phyloP scores from a whole-genome alignment of 2,797 vertebrate species.

The Microcaecilia unicolor region DNA sequence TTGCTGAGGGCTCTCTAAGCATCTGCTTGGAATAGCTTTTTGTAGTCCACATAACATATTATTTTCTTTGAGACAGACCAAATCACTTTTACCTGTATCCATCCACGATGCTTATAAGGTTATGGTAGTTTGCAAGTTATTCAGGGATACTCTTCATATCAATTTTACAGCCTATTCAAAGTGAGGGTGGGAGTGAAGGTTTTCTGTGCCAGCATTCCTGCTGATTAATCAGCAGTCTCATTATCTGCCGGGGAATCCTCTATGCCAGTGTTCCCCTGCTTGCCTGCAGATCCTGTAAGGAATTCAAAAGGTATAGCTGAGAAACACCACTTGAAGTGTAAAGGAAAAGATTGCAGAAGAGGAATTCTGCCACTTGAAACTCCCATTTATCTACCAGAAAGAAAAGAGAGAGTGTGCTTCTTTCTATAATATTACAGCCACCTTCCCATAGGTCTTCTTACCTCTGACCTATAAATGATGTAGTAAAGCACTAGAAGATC shows the following conservation, averaged over 20 bases:
- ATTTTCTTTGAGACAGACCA: constrained; percentile 30
- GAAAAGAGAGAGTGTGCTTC: constrained; percentile 11
- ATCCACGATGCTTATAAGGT: constrained; percentile 6
- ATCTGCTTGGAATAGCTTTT: constrained; percentile 16
- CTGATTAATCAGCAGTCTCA: constrained; percentile 42
- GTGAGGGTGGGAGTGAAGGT: constrained; percentile 27
- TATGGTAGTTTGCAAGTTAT: constrained; percentile 19
- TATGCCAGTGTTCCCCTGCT: constrained; percentile 4
- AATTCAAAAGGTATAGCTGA: constrained; percentile 15
- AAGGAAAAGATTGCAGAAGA: constrained; percentile 16
- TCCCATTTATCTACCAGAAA: constrained; percentile 28
- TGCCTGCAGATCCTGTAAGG: constrained; percentile 16
- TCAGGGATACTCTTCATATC: constrained; percentile 39
- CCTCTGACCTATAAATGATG: no score
- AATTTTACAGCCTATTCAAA: constrained; percentile 44
- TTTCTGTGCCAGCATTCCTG: constrained; percentile 48
- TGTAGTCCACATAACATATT: constrained; percentile 31
- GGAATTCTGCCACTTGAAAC: constrained; percentile 29
- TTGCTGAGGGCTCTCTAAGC: background rate
- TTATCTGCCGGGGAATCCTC: constrained; percentile 40
- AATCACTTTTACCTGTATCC: constrained; percentile 18
- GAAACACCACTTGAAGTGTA: constrained; percentile 24
- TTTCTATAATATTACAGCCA: constrained; percentile 9
- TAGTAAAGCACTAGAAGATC: no score
- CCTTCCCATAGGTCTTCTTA: constrained; percentile 11